Conservation (phyloP, 2,797 vertebrate species). For the Falco concolor region DNA sequence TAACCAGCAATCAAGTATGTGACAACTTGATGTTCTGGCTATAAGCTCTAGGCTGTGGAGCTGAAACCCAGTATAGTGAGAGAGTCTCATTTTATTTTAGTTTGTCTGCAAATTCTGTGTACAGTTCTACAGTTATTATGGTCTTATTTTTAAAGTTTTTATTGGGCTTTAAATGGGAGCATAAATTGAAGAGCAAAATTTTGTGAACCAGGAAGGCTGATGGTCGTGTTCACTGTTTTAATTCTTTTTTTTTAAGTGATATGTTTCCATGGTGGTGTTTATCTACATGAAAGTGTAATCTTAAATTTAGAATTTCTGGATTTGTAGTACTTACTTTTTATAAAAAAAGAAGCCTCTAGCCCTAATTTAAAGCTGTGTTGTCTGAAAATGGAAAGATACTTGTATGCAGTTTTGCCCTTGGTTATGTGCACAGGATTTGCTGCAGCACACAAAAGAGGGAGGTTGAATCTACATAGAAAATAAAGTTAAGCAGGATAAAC, state of each 20-base stretch:
- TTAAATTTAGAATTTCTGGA: not conserved
- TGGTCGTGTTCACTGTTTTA: not conserved
- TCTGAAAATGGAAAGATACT: not conserved
- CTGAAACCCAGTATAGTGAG: not conserved
- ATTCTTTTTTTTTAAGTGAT: not conserved
- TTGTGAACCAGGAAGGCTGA: not conserved
- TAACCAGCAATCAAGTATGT: not conserved
- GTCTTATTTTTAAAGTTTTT: slow-evolving; percentile 6
- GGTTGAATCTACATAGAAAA: not conserved
- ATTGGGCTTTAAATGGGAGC: not conserved
- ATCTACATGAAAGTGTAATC: not conserved
- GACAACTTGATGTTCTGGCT: not conserved
- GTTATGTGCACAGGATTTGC: not conserved
- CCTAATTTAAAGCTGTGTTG: not conserved
- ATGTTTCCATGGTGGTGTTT: not conserved
- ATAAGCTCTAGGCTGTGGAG: not conserved
- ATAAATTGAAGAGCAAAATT: not conserved
- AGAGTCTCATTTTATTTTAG: not conserved
- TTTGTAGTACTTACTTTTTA: not conserved
- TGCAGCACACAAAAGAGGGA: not conserved
- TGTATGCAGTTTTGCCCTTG: not conserved
- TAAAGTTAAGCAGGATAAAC: not conserved
- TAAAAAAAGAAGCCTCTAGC: not conserved
- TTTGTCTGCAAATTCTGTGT: not conserved
- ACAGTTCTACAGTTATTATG: not conserved